Conservation (phyloP, 2,888 invertebrate species). For the Hyposoter dolosus region DNA sequence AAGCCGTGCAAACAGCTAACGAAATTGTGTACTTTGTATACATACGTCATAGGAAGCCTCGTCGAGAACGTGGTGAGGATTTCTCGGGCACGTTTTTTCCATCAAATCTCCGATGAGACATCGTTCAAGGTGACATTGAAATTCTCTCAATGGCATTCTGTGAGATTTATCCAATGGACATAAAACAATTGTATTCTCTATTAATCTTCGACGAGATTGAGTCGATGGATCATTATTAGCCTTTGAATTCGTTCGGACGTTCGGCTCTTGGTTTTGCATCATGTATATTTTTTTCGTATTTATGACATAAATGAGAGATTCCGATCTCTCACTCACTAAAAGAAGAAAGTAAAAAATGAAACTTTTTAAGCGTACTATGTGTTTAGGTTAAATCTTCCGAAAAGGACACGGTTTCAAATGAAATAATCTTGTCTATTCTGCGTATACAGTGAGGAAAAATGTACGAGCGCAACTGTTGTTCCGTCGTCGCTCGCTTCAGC, state of each 20-base stretch:
- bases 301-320: neutral
- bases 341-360: neutral
- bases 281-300: neutral
- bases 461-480: neutral
- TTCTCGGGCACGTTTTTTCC: conserved; percentile 50
- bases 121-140: conserved; percentile 58
- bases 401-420: neutral
- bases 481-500: neutral
- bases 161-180: conserved; percentile 60
- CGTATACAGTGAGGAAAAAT: neutral
- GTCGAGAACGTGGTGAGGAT: conserved; percentile 51
- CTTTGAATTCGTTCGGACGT: neutral
- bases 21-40: neutral
- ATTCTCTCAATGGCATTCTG: conserved; percentile 27
- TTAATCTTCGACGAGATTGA: neutral
- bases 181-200: conserved; percentile 32
- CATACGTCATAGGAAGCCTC: conserved; percentile 62
- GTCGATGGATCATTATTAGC: neutral
- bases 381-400: neutral
- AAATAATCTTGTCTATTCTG: neutral
- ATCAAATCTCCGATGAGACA: conserved; percentile 61
- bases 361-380: neutral
- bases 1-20: no score
- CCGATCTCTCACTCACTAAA: no score
- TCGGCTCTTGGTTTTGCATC: neutral